Conservation (phyloP, 1,140 invertebrate species). For the Orius laevigatus region DNA sequence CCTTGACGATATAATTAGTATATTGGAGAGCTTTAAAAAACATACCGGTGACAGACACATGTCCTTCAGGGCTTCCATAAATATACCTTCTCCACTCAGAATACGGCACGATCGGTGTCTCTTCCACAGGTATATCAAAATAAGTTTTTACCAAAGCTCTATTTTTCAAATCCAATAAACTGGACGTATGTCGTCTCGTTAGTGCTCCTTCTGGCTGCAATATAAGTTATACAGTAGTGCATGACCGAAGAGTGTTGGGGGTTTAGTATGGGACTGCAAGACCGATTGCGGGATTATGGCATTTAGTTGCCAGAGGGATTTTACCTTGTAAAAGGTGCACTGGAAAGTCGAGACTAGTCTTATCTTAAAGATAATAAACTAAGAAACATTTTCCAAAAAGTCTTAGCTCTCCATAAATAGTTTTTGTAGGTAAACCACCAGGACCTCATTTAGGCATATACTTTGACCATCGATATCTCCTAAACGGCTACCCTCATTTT, state of each 20-base stretch:
- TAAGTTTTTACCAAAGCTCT: constrained; percentile 36
- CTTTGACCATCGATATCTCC: too few species aligned
- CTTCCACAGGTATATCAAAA: constrained; percentile 39
- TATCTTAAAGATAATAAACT: too few species aligned
- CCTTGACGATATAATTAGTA: constrained; percentile 24
- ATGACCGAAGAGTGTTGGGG: background rate
- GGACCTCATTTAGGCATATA: too few species aligned
- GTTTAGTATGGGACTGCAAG: too few species aligned
- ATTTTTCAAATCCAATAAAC: constrained; percentile 39
- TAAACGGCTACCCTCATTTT: too few species aligned
- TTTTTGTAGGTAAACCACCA: too few species aligned
- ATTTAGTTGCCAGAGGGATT: too few species aligned
- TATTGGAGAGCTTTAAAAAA: background rate
- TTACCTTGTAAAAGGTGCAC: too few species aligned
- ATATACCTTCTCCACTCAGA: constrained; percentile 36
- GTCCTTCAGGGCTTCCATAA: constrained; percentile 30
- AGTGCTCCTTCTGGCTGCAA: constrained; percentile 36
- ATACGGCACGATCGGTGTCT: constrained; percentile 39
- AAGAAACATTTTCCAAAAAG: too few species aligned
- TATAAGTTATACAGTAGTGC: constrained; percentile 3
- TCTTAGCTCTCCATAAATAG: too few species aligned
- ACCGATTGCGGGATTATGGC: too few species aligned
- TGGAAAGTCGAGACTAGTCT: too few species aligned
- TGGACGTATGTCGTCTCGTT: constrained; percentile 39
- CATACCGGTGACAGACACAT: constrained; percentile 31